phyloP scores from a whole-genome alignment of 2,797 vertebrate species.

The Hippocampus kuda region DNA sequence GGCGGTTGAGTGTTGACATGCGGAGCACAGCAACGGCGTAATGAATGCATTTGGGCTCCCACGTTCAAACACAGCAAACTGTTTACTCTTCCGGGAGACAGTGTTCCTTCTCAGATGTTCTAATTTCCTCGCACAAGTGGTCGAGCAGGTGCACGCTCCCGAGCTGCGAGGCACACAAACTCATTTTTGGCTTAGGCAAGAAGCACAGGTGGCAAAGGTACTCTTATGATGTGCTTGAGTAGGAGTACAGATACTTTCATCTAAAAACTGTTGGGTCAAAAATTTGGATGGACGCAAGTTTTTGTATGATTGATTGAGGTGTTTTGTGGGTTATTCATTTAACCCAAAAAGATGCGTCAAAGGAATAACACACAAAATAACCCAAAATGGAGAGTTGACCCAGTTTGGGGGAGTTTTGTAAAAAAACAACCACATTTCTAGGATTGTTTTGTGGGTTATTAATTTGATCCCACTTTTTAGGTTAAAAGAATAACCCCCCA shows the following conservation, averaged over 20 bases:
- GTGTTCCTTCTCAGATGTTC: conserved; percentile 36
- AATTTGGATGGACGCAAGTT: too few species aligned
- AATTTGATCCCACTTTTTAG: too few species aligned
- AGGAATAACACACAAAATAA: too few species aligned
- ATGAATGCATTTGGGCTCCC: conserved; percentile 53
- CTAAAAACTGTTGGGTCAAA: too few species aligned
- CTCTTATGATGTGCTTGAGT: not conserved
- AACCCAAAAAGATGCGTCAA: too few species aligned
- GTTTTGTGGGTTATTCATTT: too few species aligned
- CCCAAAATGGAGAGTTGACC: too few species aligned
- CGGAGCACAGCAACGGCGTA: conserved; percentile 54
- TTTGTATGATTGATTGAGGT: too few species aligned
- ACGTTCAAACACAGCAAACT: conserved; percentile 43
- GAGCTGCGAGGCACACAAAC: conserved; percentile 50
- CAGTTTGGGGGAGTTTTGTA: too few species aligned
- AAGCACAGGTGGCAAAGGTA: not conserved
- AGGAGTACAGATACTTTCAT: not conserved
- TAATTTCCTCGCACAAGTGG: conserved; percentile 38
- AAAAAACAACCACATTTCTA: too few species aligned
- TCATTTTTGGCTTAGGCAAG: conserved; percentile 40
- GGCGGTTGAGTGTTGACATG: conserved; percentile 56
- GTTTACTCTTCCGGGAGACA: conserved; percentile 45
- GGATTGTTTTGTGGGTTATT: too few species aligned
- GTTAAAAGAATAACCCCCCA: too few species aligned
- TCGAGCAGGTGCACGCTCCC: conserved; percentile 24